Conservation (phyloP, 2,797 vertebrate genomes). For the Numenius phaeopus region DNA sequence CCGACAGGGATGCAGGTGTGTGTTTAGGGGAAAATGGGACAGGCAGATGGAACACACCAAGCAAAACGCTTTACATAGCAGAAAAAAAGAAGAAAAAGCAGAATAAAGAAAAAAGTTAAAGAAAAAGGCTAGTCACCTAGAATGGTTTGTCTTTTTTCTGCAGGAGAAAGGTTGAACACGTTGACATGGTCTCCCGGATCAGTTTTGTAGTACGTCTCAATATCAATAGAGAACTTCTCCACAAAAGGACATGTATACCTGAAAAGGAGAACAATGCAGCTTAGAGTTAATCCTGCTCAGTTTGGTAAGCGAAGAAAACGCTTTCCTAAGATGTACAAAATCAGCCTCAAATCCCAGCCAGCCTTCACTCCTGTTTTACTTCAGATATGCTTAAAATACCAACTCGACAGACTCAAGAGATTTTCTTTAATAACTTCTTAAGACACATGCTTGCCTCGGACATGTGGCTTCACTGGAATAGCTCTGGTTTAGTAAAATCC, state of each 20-base stretch:
- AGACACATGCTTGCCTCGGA: neutral
- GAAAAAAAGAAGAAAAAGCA: neutral
- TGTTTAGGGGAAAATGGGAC: neutral
- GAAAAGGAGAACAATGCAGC: constrained; percentile 1
- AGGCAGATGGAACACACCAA: neutral
- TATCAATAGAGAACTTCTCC: constrained; percentile 99
- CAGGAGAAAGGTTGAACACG: constrained; percentile 92
- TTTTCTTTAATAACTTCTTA: neutral
- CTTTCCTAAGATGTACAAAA: neutral
- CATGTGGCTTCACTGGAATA: neutral
- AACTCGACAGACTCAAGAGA: neutral
- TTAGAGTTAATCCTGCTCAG: neutral
- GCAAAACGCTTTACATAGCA: neutral
- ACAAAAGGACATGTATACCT: constrained; percentile 99
- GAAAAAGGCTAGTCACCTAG: constrained; percentile 82
- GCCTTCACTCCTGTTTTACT: neutral
- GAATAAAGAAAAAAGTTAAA: neutral
- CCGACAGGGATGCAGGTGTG: neutral
- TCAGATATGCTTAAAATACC: neutral
- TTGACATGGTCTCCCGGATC: constrained; percentile 91
- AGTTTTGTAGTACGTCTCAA: constrained; percentile 95
- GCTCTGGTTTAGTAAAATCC: neutral
- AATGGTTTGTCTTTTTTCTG: constrained; percentile 90
- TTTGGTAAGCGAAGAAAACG: neutral
- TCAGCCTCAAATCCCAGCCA: neutral